Conservation (phyloP, 1,140 invertebrate genomes). For the Saccostrea cuccullata region DNA sequence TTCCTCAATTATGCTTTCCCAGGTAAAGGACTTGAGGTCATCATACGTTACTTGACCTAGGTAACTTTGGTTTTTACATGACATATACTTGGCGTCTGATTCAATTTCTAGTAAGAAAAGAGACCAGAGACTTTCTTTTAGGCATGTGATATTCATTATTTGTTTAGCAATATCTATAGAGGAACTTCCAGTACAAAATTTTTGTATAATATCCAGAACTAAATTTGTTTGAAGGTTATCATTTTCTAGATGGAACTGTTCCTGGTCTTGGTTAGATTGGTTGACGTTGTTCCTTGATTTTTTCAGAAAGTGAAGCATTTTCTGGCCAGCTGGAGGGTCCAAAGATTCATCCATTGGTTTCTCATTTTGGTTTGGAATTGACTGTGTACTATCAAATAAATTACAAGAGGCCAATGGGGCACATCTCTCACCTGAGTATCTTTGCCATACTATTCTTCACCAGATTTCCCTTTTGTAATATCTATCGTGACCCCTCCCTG, state of each 20-base stretch:
- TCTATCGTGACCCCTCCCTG: no score
- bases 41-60: neutral
- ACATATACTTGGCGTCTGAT: neutral
- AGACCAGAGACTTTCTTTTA: neutral
- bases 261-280: neutral
- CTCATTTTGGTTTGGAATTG: no score
- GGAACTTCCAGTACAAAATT: neutral
- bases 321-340: neutral
- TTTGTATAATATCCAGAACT: neutral
- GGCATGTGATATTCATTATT: neutral
- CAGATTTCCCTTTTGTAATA: no score
- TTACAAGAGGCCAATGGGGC: no score
- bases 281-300: neutral
- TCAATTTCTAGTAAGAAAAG: conserved; percentile 18
- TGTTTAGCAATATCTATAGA: neutral
- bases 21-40: neutral
- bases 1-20: conserved; percentile 1
- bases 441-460: no score
- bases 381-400: no score
- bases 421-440: no score
- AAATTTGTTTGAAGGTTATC: neutral
- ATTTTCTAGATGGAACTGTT: neutral
- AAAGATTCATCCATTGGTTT: neutral
- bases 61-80: neutral
- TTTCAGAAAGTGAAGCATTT: neutral